phyloP scores from a whole-genome alignment of 1,140 invertebrate genomes.

The Hermetia illucens region DNA sequence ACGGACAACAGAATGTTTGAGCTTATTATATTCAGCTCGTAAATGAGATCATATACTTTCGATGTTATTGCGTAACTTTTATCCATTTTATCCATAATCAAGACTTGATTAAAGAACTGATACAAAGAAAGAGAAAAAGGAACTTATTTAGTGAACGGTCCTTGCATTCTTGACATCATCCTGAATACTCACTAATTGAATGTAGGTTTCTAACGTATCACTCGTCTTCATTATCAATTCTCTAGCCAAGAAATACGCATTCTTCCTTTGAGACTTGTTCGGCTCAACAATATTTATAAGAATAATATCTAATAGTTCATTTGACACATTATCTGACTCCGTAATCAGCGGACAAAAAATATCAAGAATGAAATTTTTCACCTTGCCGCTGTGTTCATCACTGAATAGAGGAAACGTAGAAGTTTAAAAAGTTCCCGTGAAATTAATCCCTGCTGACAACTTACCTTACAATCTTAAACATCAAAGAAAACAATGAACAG shows the following conservation, averaged over 20 bases:
- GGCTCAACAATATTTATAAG: conserved; percentile 92
- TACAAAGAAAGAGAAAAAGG: conserved; percentile 16
- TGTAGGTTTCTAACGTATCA: conserved; percentile 84
- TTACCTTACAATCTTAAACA: conserved; percentile 94
- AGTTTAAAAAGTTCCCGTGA: conserved; percentile 2
- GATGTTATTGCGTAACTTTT: conserved; percentile 60
- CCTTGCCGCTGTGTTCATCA: conserved; percentile 90
- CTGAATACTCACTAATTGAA: conserved; percentile 62
- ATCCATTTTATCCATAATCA: conserved; percentile 84
- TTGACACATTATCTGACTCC: conserved; percentile 88
- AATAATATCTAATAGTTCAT: conserved; percentile 87
- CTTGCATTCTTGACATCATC: neutral
- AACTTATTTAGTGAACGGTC: conserved; percentile 2
- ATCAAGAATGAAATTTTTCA: conserved; percentile 93
- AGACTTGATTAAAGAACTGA: conserved; percentile 89
- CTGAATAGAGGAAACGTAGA: conserved; percentile 33
- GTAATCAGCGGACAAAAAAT: conserved; percentile 86
- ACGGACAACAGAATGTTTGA: conserved; percentile 76
- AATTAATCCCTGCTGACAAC: conserved; percentile 7
- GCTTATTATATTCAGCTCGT: conserved; percentile 90
- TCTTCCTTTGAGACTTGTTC: conserved; percentile 80
- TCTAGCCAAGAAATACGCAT: conserved; percentile 80
- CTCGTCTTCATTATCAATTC: conserved; percentile 83
- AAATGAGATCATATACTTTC: conserved; percentile 92
- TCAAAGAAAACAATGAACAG: conserved; percentile 83